Evolutionary conservation across 2,113 vertebrate species (phyloP).

Genomic region (Sula dactylatra): DNA sequence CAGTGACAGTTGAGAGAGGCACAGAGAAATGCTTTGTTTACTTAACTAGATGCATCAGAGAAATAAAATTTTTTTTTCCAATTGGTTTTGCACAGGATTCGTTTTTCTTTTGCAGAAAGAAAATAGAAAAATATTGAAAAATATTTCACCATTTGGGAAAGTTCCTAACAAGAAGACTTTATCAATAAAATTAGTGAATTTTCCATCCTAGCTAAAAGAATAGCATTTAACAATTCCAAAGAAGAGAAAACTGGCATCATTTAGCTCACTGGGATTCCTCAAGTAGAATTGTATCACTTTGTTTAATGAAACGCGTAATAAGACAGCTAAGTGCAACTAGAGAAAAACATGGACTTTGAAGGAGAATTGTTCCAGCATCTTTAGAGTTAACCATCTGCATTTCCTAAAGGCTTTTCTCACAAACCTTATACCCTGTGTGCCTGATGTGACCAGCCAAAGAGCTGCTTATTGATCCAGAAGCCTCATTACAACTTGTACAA

Average conservation of each 20-base stretch:
- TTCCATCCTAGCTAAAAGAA: not conserved
- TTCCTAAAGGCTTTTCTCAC: slow-evolving; percentile 14
- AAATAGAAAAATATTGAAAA: not conserved
- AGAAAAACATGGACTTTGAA: not conserved
- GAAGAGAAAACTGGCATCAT: not conserved
- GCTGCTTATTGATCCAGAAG: slow-evolving; percentile 61
- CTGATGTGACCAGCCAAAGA: slow-evolving; percentile 51
- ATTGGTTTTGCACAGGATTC: not conserved
- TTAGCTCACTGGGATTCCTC: not conserved
- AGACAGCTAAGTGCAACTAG: not conserved
- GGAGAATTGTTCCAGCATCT: not conserved
- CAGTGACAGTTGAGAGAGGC: not conserved
- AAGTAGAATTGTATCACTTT: not conserved
- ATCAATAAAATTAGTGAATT: not conserved
- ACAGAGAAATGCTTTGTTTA: not conserved
- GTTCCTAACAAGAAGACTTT: not conserved
- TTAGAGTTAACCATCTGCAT: slow-evolving; percentile 26
- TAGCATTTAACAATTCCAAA: not conserved
- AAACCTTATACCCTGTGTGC: not conserved
- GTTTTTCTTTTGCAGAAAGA: not conserved
- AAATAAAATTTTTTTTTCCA: not conserved
- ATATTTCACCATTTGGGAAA: not conserved
- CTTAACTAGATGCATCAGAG: not conserved
- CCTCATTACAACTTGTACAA: slow-evolving; percentile 67
- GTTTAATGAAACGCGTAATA: not conserved